Evolutionary conservation across 2,888 invertebrate genomes (phyloP), one percentile per base, ranked within the genome.

Genomic region (Lydus trimaculatus): DNA sequence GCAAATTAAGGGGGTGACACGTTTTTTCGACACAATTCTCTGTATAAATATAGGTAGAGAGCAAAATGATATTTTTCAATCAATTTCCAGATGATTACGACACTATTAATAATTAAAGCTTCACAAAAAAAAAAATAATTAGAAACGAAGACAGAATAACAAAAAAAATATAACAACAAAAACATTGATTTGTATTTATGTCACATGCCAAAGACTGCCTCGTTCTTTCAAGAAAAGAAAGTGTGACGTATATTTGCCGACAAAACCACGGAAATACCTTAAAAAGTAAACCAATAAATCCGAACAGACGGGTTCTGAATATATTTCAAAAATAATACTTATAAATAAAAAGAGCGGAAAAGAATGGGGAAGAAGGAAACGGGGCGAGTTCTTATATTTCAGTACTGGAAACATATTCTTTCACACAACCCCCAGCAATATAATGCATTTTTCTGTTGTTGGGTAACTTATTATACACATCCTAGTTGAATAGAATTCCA

Each of bases 231-330:
- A n/a, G n/a, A 23, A 48, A 48, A 39, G 58, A 67, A 68, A 65
- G 63, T 69, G 69, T 65, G 65, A 65, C 69, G 65, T 65, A 62
- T 65, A 62, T 65, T 52, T 33, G n/a, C n/a, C 36, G 31, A 48
- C 48, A 62, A 65, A 52, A 58, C 61, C 65, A 64, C 65, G 62
- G 65, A 65, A 69, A 69, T 62, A 69, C 36, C 20, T 64, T 58
- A 62, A 69, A 69, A 69, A 65, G 60, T 69, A 69, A 65, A 65
- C 65, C 69, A 69, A 65, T 69, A 65, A 69, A 69, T 65, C 65
- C 65, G 60, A 69, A 69, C 69, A 23, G 65, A 69, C 69, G 69
- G 62, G 65, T 62, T 65, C 63, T 65, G 69, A 69, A 69, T 69
- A 69, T 20, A 65, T 69, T 65, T 43, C 69, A 17, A 60, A 36